A percentile compares a stretch with the other conserved stretches of the same genome.
Evolutionary conservation across 2,888 invertebrate genomes (phyloP).

Genomic region (Drosophila testacea): DNA sequence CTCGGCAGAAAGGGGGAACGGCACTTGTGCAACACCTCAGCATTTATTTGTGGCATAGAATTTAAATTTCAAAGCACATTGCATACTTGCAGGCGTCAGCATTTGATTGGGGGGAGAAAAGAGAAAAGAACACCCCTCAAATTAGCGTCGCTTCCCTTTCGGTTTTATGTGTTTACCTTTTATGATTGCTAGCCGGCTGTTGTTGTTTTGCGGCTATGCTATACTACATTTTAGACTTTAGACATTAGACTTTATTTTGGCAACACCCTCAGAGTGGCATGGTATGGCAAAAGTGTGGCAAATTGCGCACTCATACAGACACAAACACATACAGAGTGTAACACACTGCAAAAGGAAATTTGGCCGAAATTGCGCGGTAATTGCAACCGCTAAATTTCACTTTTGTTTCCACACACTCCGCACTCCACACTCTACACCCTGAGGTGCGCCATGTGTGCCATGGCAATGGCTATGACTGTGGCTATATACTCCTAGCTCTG

Average conservation of each 20-base stretch:
- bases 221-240: conserved; percentile 42
- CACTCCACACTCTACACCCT: conserved; percentile 12
- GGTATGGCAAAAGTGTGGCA: conserved; percentile 69
- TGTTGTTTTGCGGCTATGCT: conserved; percentile 40
- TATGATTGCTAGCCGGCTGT: conserved; percentile 63
- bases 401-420: conserved; percentile 54
- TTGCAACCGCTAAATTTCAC: conserved; percentile 81
- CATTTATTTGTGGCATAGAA: conserved; percentile 65
- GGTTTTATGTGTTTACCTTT: conserved; percentile 63
- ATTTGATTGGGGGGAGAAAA: background rate
- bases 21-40: conserved; percentile 67
- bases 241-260: conserved; percentile 48
- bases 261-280: conserved; percentile 20
- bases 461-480: conserved; percentile 27
- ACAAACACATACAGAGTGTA: conserved; percentile 18
- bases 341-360: conserved; percentile 66
- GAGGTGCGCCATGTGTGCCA: conserved; percentile 36
- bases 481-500: conserved; percentile 7
- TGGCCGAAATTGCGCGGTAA: conserved; percentile 77
- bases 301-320: conserved; percentile 55
- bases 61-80: conserved; percentile 71
- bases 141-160: conserved; percentile 58
- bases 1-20: background rate
- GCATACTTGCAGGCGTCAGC: conserved; percentile 64
- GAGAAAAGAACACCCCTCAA: conserved; percentile 41